Percentiles rank a stretch among this genome's conserved stretches.
These are phyloP conservation scores for Lithophane leautieri DNA, from an alignment of 2,888 invertebrate genomes.

Conservation along the genomic window DNA sequence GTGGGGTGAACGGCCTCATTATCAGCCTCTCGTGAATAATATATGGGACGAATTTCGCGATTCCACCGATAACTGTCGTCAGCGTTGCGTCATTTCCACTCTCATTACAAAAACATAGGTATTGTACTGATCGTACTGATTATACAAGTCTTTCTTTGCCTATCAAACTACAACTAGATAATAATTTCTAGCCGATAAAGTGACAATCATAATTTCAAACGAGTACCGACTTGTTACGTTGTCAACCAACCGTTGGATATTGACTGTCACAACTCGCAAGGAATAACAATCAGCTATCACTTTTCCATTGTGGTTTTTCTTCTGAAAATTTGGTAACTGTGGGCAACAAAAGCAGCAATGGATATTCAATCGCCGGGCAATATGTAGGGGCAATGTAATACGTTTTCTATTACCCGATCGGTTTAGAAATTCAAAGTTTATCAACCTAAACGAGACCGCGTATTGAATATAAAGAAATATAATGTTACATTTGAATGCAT, in stretches of 20 bases:
- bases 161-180: neutral
- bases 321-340: neutral
- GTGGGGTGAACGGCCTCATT: constrained; percentile 85
- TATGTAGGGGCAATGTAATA: constrained; percentile 45
- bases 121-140: constrained; percentile 4
- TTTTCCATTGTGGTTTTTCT: constrained; percentile 28
- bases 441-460: constrained; percentile 51
- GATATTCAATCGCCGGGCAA: constrained; percentile 2
- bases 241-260: constrained; percentile 44
- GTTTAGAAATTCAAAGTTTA: constrained; percentile 63
- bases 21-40: constrained; percentile 85
- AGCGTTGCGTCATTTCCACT: constrained; percentile 58
- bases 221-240: constrained; percentile 47
- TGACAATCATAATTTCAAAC: constrained; percentile 44
- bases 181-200: constrained; percentile 13
- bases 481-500: constrained; percentile 55
- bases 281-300: constrained; percentile 45
- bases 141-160: neutral
- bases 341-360: constrained; percentile 25
- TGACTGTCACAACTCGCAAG: constrained; percentile 37
- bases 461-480: constrained; percentile 55
- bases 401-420: constrained; percentile 57
- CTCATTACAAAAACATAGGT: constrained; percentile 49
- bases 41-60: constrained; percentile 87
- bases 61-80: constrained; percentile 78